Conservation (phyloP, 1,140 invertebrate genomes). For the Magallana ariakensis region DNA sequence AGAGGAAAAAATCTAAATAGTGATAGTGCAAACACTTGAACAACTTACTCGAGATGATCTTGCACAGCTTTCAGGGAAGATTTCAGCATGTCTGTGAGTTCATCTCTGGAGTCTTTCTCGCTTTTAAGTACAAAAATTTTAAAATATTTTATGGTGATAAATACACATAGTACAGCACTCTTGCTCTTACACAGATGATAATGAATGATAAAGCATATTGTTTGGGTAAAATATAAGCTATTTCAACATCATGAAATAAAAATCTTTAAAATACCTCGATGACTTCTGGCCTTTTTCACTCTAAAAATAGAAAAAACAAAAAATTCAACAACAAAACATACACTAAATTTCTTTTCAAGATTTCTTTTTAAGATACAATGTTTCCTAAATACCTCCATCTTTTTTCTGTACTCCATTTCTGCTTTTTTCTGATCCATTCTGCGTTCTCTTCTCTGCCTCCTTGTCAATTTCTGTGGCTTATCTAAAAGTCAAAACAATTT, state of each 20-base stretch:
- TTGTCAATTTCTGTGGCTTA: neutral
- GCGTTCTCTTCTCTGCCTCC: neutral
- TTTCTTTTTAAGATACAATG: neutral
- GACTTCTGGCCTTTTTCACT: neutral
- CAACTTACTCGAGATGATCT: constrained; percentile 4
- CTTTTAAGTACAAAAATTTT: neutral
- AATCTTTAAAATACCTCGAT: neutral
- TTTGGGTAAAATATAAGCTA: neutral
- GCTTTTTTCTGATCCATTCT: constrained; percentile 32
- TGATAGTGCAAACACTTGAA: neutral
- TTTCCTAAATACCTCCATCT: neutral
- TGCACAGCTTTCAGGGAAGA: neutral
- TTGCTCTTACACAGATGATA: neutral
- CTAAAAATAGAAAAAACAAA: neutral
- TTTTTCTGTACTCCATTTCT: neutral
- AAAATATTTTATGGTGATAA: neutral
- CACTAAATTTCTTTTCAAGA: too few species aligned
- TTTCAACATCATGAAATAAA: neutral
- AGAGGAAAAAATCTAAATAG: neutral
- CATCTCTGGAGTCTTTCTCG: constrained; percentile 15
- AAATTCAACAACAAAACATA: neutral
- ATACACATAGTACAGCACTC: neutral
- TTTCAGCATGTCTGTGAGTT: constrained; percentile 23
- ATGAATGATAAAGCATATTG: neutral
- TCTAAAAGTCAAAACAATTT: neutral